Conservation (phyloP, 2,888 invertebrate genomes). For the Lottia gigantea region DNA sequence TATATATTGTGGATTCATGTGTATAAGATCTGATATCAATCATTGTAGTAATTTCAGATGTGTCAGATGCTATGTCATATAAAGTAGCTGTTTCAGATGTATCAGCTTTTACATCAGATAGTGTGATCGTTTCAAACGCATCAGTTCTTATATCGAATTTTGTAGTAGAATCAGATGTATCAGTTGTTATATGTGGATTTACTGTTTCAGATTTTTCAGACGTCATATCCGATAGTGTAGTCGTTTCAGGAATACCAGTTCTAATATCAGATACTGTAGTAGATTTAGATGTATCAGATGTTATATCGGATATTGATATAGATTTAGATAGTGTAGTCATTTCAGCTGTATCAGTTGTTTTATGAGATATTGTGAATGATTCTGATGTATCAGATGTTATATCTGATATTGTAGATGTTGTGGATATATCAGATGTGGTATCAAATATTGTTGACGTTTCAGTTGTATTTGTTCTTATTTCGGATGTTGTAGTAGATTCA, state of each 20-base stretch:
- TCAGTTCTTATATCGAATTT: neutral
- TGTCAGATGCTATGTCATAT: neutral
- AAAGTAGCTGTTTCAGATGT: neutral
- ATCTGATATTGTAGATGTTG: neutral
- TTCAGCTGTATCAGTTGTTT: too few species aligned
- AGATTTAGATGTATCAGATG: neutral
- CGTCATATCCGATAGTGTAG: neutral
- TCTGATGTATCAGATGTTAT: constrained; percentile 1
- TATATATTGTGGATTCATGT: neutral
- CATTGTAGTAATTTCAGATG: neutral
- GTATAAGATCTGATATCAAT: neutral
- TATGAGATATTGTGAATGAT: neutral
- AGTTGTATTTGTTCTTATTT: constrained; percentile 3
- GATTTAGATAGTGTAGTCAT: neutral
- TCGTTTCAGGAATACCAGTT: neutral
- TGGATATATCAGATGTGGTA: neutral
- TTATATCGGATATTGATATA: too few species aligned
- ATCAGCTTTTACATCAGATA: neutral
- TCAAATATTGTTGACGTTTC: neutral
- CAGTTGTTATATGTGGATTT: neutral
- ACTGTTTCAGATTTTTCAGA: neutral
- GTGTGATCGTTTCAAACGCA: neutral
- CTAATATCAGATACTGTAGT: neutral
- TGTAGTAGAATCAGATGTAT: neutral
- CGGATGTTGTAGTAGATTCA: neutral